Base-by-base conservation (phyloP, 53 echinoderm and acorn worm genomes). In the Echinarachnius parma region DNA sequence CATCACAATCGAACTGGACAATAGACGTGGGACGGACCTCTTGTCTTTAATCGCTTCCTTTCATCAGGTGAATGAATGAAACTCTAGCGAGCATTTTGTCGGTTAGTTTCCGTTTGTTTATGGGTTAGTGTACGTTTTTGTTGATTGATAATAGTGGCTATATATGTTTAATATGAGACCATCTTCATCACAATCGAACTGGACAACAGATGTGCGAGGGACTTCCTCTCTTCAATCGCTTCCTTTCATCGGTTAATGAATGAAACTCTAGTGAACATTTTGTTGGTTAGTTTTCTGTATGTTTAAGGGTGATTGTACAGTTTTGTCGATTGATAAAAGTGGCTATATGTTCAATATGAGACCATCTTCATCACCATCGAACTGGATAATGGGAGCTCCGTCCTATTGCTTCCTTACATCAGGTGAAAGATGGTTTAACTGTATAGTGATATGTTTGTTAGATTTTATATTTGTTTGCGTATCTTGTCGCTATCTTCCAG, bases 271-370 rank as follows among this genome's bases (percentile, higher is more conserved):
- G n/a, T n/a, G n/a, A n/a, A n/a, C n/a, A n/a, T n/a, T n/a, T n/a
- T n/a, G n/a, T n/a, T n/a, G n/a, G n/a, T n/a, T n/a, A n/a, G n/a
- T n/a, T n/a, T n/a, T n/a, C n/a, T n/a, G n/a, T n/a, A n/a, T n/a
- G n/a, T n/a, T n/a, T n/a, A n/a, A n/a, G n/a, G n/a, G n/a, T n/a
- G n/a, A n/a, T n/a, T n/a, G n/a, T n/a, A n/a, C n/a, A n/a, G n/a
- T n/a, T n/a, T n/a, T n/a, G n/a, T 48, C 32, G 20, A 48, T 67
- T 9, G 83, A 83, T 39, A 83, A 77, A 62, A 48, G 59, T 46
- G 77, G 67, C 36, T n/a, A n/a, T 83, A 83, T 31, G 77, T 31
- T 3, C 77, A 77, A 15, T 77, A 77, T 4, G 83, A 83, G 61
- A 77, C 28, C 15, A 83, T 83, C 24, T 63, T 44, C 14, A 56